Conservation (phyloP, 2,797 vertebrate genomes). For the Streptopelia turtur region DNA sequence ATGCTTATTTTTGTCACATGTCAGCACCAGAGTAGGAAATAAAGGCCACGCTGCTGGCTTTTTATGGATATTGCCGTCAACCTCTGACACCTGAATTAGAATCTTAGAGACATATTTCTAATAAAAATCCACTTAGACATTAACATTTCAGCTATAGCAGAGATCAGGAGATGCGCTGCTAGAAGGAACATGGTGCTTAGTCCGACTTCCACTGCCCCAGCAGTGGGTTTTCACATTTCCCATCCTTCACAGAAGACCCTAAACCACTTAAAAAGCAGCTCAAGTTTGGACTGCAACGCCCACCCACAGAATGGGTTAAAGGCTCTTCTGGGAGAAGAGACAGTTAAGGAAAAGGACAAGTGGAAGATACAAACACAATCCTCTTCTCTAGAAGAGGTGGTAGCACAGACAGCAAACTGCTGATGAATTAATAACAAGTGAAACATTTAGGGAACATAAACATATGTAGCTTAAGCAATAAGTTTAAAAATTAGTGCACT, state of each 20-base stretch:
- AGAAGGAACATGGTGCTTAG: not conserved
- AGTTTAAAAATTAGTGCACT: not conserved
- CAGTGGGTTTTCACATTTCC: not conserved
- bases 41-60: conserved; percentile 45
- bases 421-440: accelerated
- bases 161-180: not conserved
- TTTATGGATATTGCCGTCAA: conserved; percentile 67
- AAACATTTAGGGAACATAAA: not conserved
- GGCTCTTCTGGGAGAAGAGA: not conserved
- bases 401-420: accelerated
- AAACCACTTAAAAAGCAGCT: conserved; percentile 18
- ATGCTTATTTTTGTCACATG: conserved; percentile 76
- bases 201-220: not conserved
- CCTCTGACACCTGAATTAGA: conserved; percentile 69
- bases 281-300: not conserved
- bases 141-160: conserved; percentile 13
- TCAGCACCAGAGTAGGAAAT: conserved; percentile 43
- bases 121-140: conserved; percentile 67
- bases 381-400: not conserved
- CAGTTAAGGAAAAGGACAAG: not conserved
- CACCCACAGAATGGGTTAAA: not conserved
- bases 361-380: not conserved
- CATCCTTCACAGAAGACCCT: not conserved
- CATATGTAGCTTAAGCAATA: accelerated
- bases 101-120: conserved; percentile 51